phyloP scores from a whole-genome alignment of 2,797 vertebrate species.

The Merluccius polli region DNA sequence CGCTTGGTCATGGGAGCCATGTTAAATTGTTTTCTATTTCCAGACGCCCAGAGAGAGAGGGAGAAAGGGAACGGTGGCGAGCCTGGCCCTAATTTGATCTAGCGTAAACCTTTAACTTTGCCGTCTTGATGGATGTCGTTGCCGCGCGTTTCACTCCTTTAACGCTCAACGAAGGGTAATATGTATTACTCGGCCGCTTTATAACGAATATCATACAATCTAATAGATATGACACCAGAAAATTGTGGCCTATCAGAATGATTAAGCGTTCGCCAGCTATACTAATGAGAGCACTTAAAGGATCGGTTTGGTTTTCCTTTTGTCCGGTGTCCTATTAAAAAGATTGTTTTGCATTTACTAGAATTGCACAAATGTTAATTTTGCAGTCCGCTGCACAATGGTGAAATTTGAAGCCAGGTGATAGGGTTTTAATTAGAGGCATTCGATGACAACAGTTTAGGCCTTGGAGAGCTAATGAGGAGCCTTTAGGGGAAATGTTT shows the following conservation, averaged over 20 bases:
- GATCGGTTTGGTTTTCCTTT: not conserved
- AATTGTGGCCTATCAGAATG: conserved; percentile 18
- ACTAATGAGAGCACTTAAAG: not conserved
- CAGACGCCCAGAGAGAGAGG: conserved; percentile 41
- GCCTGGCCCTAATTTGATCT: conserved; percentile 43
- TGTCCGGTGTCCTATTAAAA: conserved; percentile 1
- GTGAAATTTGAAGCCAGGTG: not conserved
- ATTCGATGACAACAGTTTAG: not conserved
- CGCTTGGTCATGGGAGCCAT: conserved; percentile 51
- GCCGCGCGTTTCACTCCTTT: conserved; percentile 39
- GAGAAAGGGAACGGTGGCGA: conserved; percentile 27
- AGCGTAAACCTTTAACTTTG: conserved; percentile 53
- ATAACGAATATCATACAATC: conserved; percentile 16
- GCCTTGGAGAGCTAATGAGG: not conserved
- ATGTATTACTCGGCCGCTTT: conserved; percentile 31
- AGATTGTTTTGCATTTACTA: not conserved
- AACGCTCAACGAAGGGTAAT: conserved; percentile 29
- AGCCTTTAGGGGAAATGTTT: not conserved
- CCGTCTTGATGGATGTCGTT: conserved; percentile 53
- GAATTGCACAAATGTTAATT: not conserved
- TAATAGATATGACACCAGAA: conserved; percentile 26
- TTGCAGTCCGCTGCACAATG: not conserved
- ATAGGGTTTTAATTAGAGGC: not conserved
- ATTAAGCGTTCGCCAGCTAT: conserved; percentile 19
- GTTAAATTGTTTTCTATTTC: conserved; percentile 51